phyloP scores from a whole-genome alignment of 2,888 invertebrate genomes.

The Hyppa rectilinea region DNA sequence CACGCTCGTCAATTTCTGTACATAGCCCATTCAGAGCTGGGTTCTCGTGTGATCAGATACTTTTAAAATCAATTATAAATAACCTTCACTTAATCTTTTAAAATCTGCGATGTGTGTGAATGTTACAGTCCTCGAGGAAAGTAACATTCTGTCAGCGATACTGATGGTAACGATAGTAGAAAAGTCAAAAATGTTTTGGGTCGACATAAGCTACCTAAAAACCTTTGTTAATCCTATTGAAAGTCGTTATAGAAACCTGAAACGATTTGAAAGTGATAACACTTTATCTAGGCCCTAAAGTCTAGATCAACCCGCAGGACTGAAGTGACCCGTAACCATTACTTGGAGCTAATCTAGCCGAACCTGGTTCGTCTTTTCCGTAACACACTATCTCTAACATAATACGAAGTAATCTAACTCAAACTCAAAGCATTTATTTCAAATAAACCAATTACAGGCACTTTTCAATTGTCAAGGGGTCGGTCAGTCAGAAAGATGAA shows the following conservation, averaged over 20 bases:
- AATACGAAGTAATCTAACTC: no score
- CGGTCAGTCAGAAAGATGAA: no score
- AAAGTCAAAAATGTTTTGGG: not conserved
- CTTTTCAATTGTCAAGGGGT: no score
- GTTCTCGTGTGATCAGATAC: no score
- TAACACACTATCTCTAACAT: not conserved
- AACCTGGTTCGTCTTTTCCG: not conserved
- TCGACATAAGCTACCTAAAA: not conserved
- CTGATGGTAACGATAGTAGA: not conserved
- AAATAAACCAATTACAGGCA: no score
- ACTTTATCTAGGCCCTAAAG: not conserved
- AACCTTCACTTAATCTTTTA: not conserved
- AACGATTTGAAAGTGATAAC: not conserved
- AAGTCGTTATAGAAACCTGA: not conserved
- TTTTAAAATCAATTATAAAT: not conserved
- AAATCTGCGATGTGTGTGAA: not conserved
- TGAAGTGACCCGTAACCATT: not conserved
- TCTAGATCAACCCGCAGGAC: not conserved
- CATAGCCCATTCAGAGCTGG: not conserved
- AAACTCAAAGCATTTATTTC: no score
- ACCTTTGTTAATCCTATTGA: not conserved
- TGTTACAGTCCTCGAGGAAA: not conserved
- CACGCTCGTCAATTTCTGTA: not conserved
- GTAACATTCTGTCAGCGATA: not conserved
- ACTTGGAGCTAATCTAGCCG: not conserved